Percentiles rank a stretch among this genome's conserved stretches.
These are phyloP conservation scores for Carcina quercana DNA, from an alignment of 2,888 invertebrate genomes.

Conservation along the genomic window DNA sequence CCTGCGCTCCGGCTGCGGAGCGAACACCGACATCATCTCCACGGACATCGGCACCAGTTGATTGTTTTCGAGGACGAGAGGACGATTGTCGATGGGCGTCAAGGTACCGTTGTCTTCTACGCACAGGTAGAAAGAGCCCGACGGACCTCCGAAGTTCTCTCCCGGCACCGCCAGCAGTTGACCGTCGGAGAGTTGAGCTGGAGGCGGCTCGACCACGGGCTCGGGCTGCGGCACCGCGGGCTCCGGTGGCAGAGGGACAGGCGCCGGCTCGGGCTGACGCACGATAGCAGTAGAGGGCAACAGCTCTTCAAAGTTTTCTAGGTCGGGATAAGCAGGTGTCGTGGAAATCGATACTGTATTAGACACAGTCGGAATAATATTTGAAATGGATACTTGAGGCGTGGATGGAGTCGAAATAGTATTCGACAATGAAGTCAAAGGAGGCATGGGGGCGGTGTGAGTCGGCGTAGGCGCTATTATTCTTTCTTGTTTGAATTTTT, in stretches of 20 bases:
- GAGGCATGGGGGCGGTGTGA: conserved; percentile 24
- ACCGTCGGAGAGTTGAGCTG: conserved; percentile 66
- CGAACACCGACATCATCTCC: conserved; percentile 37
- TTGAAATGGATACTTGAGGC: background rate
- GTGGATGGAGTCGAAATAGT: conserved; percentile 16
- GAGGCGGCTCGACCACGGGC: conserved; percentile 24
- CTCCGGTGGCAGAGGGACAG: conserved; percentile 1
- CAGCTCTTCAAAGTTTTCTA: conserved; percentile 62
- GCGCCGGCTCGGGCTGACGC: conserved; percentile 35
- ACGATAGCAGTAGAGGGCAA: conserved; percentile 63
- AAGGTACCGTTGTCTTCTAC: conserved; percentile 82
- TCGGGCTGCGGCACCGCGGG: conserved; percentile 8
- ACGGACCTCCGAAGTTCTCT: conserved; percentile 81
- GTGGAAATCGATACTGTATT: conserved; percentile 32
- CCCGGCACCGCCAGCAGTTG: conserved; percentile 83
- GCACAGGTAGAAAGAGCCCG: conserved; percentile 83
- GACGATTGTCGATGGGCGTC: conserved; percentile 82
- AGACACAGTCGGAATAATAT: conserved; percentile 29
- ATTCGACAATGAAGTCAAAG: conserved; percentile 33
- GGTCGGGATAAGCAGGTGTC: conserved; percentile 35
- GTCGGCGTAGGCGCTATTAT: conserved; percentile 31
- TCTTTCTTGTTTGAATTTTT: conserved; percentile 48
- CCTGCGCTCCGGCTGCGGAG: conserved; percentile 66
- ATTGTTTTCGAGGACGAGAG: conserved; percentile 70
- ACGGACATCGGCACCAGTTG: conserved; percentile 59